Conservation (phyloP, 2,113 vertebrate genomes). For the Butorides virescens region DNA sequence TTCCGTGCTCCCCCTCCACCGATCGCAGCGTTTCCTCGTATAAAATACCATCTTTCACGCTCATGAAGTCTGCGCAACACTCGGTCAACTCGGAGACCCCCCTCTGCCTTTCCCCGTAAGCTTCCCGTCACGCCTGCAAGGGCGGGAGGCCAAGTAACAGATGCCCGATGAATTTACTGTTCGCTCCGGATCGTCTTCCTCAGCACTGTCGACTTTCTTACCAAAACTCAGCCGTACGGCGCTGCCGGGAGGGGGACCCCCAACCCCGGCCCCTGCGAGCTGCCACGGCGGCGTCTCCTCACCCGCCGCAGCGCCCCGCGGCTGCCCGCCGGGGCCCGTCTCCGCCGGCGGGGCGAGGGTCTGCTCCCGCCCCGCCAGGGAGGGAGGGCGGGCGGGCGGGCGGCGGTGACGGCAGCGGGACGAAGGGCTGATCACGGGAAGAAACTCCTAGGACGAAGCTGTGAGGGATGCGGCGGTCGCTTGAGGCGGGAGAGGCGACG, state of each 20-base stretch:
- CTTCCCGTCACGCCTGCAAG: background rate
- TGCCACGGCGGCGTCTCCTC: too few species aligned
- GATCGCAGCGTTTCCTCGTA: background rate
- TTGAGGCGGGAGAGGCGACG: too few species aligned
- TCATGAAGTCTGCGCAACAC: background rate
- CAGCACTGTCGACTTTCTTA: background rate
- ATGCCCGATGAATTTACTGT: background rate
- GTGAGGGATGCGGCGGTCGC: background rate
- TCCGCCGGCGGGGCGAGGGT: too few species aligned
- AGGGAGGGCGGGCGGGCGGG: too few species aligned
- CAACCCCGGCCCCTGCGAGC: background rate
- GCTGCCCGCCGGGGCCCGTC: background rate
- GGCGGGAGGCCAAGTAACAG: background rate
- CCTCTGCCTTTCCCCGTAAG: background rate
- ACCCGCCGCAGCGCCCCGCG: background rate
- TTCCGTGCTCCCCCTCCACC: background rate
- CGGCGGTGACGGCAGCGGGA: fast-evolving
- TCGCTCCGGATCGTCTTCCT: background rate
- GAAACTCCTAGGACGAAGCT: background rate
- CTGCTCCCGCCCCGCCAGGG: background rate
- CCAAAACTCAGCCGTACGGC: background rate
- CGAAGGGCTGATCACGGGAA: background rate
- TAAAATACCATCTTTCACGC: fast-evolving
- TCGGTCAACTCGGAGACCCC: background rate
- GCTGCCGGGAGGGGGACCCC: background rate